Conservation (phyloP, 2,888 invertebrate genomes). For the Orthosia incerta region DNA sequence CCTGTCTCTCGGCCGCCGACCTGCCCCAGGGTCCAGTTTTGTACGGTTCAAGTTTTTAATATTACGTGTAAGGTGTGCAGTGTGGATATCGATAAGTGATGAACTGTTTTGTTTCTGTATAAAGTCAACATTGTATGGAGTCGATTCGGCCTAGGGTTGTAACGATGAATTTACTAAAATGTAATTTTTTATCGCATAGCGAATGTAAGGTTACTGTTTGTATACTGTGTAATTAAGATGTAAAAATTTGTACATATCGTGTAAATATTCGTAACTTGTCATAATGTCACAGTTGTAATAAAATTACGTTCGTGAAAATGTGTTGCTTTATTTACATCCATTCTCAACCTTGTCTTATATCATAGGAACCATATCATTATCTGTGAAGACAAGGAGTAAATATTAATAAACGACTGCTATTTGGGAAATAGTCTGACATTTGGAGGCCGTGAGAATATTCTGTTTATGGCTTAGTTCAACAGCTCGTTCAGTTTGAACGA, state of each 20-base stretch:
- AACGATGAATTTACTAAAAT: conserved; percentile 89
- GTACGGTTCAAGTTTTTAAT: conserved; percentile 57
- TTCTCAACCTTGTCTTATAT: conserved; percentile 2
- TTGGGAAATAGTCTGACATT: conserved; percentile 45
- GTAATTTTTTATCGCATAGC: conserved; percentile 86
- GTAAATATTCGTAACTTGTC: conserved; percentile 87
- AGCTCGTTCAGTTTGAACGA: conserved; percentile 42
- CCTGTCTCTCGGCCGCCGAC: conserved; percentile 74
- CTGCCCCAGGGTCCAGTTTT: conserved; percentile 48
- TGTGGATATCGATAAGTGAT: conserved; percentile 62
- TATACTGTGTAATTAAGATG: conserved; percentile 81
- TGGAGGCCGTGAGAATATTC: conserved; percentile 37
- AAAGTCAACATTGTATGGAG: conserved; percentile 68
- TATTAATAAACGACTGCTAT: conserved; percentile 48
- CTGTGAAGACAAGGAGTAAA: conserved; percentile 22
- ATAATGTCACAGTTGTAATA: conserved; percentile 85
- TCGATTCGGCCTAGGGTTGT: conserved; percentile 84
- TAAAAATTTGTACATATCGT: conserved; percentile 90
- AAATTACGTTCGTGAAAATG: conserved; percentile 81
- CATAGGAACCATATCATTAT: conserved; percentile 6
- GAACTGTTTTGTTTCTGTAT: conserved; percentile 66
- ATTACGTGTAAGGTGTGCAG: conserved; percentile 49
- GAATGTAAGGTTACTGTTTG: conserved; percentile 82
- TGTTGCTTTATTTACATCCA: conserved; percentile 48
- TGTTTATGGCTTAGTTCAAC: conserved; percentile 38